Conservation (phyloP, 2,113 vertebrate species). For the Coturnix japonica region DNA sequence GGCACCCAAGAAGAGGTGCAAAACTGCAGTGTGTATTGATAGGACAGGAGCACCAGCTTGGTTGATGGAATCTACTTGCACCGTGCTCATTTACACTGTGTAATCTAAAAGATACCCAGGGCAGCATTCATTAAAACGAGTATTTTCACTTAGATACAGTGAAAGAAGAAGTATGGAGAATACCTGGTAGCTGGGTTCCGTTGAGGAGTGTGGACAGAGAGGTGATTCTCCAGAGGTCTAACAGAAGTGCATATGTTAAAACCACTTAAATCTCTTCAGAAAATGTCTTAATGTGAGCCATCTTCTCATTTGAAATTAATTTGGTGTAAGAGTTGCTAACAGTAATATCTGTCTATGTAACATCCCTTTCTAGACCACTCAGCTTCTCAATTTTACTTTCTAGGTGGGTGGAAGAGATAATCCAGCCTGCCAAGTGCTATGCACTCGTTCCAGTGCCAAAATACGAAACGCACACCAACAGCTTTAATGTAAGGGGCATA, state of each 20-base stretch:
- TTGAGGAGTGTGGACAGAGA: not conserved
- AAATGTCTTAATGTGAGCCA: not conserved
- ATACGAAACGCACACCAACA: not conserved
- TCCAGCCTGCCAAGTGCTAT: not conserved
- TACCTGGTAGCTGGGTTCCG: not conserved
- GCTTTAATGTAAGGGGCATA: not conserved
- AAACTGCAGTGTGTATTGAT: rapidly evolving
- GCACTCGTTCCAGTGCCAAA: not conserved
- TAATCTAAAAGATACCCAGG: not conserved
- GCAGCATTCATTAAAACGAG: not conserved
- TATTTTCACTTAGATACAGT: not conserved
- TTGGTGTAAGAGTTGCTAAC: not conserved
- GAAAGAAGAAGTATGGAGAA: not conserved
- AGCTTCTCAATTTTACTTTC: constrained; percentile 23
- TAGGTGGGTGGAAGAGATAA: not conserved
- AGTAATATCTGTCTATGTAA: not conserved
- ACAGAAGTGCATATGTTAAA: not conserved
- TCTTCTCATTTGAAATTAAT: not conserved
- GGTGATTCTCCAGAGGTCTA: not conserved
- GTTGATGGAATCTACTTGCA: not conserved
- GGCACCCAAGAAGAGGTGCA: not conserved
- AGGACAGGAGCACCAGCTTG: not conserved
- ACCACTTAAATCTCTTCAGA: not conserved
- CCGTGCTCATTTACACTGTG: rapidly evolving
- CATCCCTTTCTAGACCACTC: not conserved